Percentiles rank a stretch among this genome's conserved stretches.
Conservation (phyloP, 2,888 invertebrate genomes). For the Pyrrhia umbra region DNA sequence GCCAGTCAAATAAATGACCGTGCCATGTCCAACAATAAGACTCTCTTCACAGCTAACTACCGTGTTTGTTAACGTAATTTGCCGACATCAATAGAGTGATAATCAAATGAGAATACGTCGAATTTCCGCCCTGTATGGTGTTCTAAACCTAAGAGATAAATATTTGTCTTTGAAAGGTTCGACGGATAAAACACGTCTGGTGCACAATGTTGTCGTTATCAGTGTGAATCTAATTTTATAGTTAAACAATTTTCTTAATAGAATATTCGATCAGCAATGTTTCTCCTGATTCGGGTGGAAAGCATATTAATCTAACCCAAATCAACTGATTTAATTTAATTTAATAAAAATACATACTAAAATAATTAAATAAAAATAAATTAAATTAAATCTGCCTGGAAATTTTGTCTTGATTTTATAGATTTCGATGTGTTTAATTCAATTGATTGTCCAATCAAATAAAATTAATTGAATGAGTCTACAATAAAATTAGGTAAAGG, state of each 20-base stretch:
- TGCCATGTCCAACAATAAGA: conserved; percentile 18
- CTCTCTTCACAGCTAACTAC: conserved; percentile 20
- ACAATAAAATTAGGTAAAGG: not conserved
- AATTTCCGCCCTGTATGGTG: conserved; percentile 23
- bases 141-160: conserved; percentile 11
- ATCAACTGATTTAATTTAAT: no score
- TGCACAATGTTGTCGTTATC: not conserved
- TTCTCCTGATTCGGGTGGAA: no score
- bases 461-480: not conserved
- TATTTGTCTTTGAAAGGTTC: conserved; percentile 15
- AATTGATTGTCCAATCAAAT: no score
- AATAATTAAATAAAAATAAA: no score
- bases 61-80: conserved; percentile 26
- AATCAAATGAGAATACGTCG: conserved; percentile 49
- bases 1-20: conserved; percentile 44
- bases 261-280: not conserved
- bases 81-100: conserved; percentile 48
- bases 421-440: no score
- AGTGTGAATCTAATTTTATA: not conserved
- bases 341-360: no score
- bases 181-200: not conserved
- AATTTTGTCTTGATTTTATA: no score
- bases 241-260: not conserved
- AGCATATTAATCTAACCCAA: no score
- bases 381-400: no score